phyloP scores from a whole-genome alignment of 2,888 invertebrate species.

The Xanthostigma xanthostigma region DNA sequence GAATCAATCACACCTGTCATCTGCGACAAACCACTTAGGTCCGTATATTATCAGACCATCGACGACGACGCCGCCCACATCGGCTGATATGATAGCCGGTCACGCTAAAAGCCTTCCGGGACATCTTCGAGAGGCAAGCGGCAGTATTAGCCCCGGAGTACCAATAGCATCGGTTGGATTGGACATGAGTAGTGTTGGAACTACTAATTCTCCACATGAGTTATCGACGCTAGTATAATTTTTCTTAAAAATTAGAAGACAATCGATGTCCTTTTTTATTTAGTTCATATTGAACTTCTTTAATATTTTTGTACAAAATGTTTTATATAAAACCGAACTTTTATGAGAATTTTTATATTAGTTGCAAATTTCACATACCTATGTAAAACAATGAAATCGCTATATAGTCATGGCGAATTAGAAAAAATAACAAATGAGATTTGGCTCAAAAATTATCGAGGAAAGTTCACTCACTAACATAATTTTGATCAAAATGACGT shows the following conservation, averaged over 20 bases:
- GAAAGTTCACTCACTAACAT: no score
- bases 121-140: conserved; percentile 36
- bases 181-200: conserved; percentile 48
- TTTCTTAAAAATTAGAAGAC: conserved; percentile 1
- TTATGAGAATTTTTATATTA: no score
- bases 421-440: no score
- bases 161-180: conserved; percentile 35
- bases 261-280: neutral
- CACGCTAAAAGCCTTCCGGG: conserved; percentile 18
- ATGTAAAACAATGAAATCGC: no score
- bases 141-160: conserved; percentile 47
- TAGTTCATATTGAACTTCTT: neutral
- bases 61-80: conserved; percentile 37
- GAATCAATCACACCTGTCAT: conserved; percentile 21
- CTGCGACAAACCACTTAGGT: conserved; percentile 23
- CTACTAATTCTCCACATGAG: conserved; percentile 48
- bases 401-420: no score
- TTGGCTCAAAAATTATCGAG: no score
- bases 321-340: no score
- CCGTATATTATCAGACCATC: conserved; percentile 46
- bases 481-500: no score
- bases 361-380: no score
- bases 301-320: no score
- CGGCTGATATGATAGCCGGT: conserved; percentile 18
- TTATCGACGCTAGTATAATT: conserved; percentile 50